phyloP scores from a whole-genome alignment of 2,797 vertebrate genomes.

The Poecilia velifera region DNA sequence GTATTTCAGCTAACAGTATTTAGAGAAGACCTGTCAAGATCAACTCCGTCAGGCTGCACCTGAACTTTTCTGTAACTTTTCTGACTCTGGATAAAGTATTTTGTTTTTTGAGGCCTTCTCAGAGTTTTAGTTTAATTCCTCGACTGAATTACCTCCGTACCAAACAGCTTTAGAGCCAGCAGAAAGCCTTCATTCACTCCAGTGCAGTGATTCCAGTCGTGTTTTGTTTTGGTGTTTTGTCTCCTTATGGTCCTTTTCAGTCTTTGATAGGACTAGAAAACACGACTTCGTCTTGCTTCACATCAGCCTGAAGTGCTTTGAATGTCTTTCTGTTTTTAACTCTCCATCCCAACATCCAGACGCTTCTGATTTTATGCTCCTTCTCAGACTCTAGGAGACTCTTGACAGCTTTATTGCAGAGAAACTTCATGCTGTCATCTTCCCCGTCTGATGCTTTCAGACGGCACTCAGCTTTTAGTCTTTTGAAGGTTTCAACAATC shows the following conservation, averaged over 20 bases:
- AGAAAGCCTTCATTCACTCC: neutral
- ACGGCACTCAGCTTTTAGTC: neutral
- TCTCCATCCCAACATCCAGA: neutral
- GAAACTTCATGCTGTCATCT: neutral
- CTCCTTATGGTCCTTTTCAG: neutral
- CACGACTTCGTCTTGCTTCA: neutral
- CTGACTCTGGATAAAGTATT: neutral
- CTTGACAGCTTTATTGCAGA: neutral
- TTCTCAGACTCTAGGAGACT: neutral
- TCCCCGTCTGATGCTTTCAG: neutral
- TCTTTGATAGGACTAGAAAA: neutral
- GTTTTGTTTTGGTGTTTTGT: neutral
- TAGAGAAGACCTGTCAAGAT: neutral
- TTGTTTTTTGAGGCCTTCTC: neutral
- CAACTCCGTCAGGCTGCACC: neutral
- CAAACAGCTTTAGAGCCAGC: neutral
- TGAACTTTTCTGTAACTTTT: neutral
- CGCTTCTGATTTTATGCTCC: neutral
- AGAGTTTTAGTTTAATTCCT: neutral
- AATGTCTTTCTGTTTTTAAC: neutral
- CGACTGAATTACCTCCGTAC: neutral
- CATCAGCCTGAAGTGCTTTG: neutral
- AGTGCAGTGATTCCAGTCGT: neutral
- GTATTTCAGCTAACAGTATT: neutral
- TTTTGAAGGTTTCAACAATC: neutral